Evolutionary conservation across 2,113 vertebrate genomes (phyloP), one percentile per base, ranked within the genome.

Genomic region (Dasyurus viverrinus): DNA sequence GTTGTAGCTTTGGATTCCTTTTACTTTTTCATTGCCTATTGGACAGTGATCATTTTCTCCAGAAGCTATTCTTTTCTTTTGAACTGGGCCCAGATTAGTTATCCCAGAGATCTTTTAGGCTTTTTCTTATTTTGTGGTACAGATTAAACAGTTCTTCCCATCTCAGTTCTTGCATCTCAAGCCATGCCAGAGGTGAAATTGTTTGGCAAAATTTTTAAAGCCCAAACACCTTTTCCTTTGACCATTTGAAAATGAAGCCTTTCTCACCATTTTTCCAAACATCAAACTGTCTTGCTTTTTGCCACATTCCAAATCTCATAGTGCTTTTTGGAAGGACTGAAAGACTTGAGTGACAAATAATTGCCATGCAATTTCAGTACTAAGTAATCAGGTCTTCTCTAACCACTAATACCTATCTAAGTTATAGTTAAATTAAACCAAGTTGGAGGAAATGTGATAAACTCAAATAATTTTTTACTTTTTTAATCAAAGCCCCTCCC

Each of bases 81-180:
- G 94, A n/a, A 52, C 48, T 7, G 0, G 14, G 60, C 84, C 52
- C 54, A 53, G 89, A 48, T 30, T 91, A 94, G 5, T 12, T 95
- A 84, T 36, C 47, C 48, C 11, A 50, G 27, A 8, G 30, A 46
- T 90, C 90, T 89, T 50, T 84, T 92, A 53, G 26, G 48, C 55
- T 60, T 95, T 90, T 96, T 93, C 90, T 94, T 94, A 57, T 53
- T 95, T 96, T 95, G 89, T n/a, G 93, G 48, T 91, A 76, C 92
- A 90, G 9, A 42, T 53, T 76, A 84, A 68, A 93, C 91, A 27
- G 94, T 93, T 93, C 92, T 92, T 84, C n/a, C 6, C 16, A 84
- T 26, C 68, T 48, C 48, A 48, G 48, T 48, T 48, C 48, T 84
- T 84, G 4, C 55, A 8, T 8, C 19, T 92, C 54, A 93, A 92